These are phyloP conservation scores for Pomacea maculata DNA, from an alignment of 1,140 invertebrate genomes.

Conservation along the genomic window DNA sequence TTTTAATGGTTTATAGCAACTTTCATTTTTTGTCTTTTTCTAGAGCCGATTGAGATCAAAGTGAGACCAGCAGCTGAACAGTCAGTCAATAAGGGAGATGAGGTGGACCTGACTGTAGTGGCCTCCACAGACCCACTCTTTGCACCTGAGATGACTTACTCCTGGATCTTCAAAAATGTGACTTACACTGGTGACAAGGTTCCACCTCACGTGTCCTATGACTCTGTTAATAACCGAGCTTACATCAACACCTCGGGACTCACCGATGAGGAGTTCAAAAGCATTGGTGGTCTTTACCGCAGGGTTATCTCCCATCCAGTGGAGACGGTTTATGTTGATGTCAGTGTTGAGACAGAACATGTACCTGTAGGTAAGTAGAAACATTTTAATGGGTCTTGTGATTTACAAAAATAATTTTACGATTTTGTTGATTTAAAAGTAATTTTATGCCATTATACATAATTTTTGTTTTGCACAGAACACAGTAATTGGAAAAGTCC, in stretches of 20 bases:
- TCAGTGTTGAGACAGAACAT: conserved; percentile 8
- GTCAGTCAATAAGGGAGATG: conserved; percentile 19
- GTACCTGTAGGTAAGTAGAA: not conserved
- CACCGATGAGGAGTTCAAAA: conserved; percentile 15
- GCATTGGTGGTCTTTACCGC: conserved; percentile 21
- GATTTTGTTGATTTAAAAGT: too few species aligned
- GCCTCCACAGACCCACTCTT: conserved; percentile 21
- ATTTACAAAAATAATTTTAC: too few species aligned
- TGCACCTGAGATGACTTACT: not conserved
- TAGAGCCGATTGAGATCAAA: conserved; percentile 20
- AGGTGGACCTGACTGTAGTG: conserved; percentile 18
- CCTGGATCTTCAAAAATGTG: conserved; percentile 27
- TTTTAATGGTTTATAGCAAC: not conserved
- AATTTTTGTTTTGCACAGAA: not conserved
- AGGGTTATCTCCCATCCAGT: conserved; percentile 1
- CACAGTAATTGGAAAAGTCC: not conserved
- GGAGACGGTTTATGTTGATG: not conserved
- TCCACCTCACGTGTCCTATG: conserved; percentile 14
- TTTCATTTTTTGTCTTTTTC: not conserved
- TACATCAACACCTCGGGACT: conserved; percentile 26
- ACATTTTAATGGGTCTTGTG: too few species aligned
- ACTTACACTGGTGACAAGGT: not conserved
- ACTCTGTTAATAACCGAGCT: conserved; percentile 1
- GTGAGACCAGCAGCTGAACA: not conserved
- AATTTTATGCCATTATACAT: not conserved